Evolutionary conservation across 2,888 invertebrate genomes (phyloP), one percentile per base, ranked within the genome.

Genomic region (Spilosoma lubricipeda): DNA sequence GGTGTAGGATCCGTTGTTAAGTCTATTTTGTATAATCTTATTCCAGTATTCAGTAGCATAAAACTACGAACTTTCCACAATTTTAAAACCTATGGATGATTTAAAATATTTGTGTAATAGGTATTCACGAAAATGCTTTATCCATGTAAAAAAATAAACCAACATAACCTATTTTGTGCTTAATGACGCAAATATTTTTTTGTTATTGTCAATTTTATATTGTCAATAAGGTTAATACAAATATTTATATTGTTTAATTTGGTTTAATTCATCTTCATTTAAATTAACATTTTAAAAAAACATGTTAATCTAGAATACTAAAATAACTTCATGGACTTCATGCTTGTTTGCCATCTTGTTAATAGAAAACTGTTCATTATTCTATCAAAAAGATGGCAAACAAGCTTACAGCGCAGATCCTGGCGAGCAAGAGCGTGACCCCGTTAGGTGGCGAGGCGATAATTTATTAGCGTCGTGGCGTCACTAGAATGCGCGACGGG

Each of bases 111-210:
- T 77, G 72, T 79, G 69, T 42, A 78, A 77, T 82, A 45, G 45
- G 45, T 45, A 78, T 79, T 84, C 81, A 84, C 76, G 82, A 86
- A 81, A 70, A 70, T 63, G 39, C 59, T 70, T 39, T 59, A 70
- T 77, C 74, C 76, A 78, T 85, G 80, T 77, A 79, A 81, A 79
- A 71, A 75, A 66, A 72, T 69, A 65, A 36, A n/a, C 73, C 72
- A 77, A 76, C 80, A 75, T 82, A 80, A 75, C 77, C 76, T 71
- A 66, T 70, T 72, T 48, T 45, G 52, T 23, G 56, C 66, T 59
- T 42, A 74, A 75, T 73, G 75, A 45, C 74, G 77, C 71, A 36
- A 56, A 33, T 67, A 42, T 39, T 23, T 39, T 75, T 75, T 67
- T 67, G 33, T 63, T 18, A 63, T 63, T 30, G 27, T 30, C 63